A percentile compares a stretch with the other conserved stretches of the same genome.
Evolutionary conservation across 2,113 vertebrate species (phyloP).

Genomic region (Apteryx owenii): DNA sequence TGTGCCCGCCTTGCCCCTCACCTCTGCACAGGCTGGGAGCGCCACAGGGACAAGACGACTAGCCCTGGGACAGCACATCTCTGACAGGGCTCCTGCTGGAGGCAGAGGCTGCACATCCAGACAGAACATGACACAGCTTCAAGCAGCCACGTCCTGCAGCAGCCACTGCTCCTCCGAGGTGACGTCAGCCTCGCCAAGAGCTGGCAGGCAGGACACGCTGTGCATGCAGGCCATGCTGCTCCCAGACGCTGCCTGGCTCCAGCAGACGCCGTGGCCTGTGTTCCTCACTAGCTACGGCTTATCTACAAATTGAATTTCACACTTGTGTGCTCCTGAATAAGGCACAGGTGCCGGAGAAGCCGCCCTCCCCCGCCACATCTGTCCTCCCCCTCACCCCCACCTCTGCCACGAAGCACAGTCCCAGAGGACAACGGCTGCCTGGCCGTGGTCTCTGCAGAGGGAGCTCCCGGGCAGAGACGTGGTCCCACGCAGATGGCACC

Average conservation of each 20-base stretch:
- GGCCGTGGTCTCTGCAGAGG: not conserved
- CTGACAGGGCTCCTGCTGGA: not conserved
- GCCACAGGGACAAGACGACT: not conserved
- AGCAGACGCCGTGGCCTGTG: not conserved
- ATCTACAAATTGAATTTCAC: conserved; percentile 1
- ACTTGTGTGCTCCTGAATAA: not conserved
- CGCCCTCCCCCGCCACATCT: not conserved
- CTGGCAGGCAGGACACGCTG: conserved; percentile 40
- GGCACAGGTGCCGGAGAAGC: not conserved
- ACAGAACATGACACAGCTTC: conserved; percentile 18
- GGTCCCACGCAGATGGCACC: fast-evolving
- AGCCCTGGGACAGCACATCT: not conserved
- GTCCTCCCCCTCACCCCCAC: not conserved
- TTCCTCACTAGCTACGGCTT: not conserved
- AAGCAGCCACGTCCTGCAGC: conserved; percentile 42
- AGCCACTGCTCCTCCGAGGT: not conserved
- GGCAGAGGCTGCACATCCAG: not conserved
- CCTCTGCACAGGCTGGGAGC: not conserved
- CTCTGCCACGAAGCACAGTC: fast-evolving
- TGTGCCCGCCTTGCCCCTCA: fast-evolving
- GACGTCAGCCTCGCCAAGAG: conserved; percentile 54
- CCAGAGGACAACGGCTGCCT: not conserved
- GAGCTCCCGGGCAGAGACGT: not conserved
- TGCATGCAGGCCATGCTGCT: not conserved
- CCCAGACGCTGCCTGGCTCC: not conserved